Evolutionary conservation across 2,797 vertebrate genomes (phyloP), one percentile per base, ranked within the genome.

Genomic region (Tympanoctomys barrerae): DNA sequence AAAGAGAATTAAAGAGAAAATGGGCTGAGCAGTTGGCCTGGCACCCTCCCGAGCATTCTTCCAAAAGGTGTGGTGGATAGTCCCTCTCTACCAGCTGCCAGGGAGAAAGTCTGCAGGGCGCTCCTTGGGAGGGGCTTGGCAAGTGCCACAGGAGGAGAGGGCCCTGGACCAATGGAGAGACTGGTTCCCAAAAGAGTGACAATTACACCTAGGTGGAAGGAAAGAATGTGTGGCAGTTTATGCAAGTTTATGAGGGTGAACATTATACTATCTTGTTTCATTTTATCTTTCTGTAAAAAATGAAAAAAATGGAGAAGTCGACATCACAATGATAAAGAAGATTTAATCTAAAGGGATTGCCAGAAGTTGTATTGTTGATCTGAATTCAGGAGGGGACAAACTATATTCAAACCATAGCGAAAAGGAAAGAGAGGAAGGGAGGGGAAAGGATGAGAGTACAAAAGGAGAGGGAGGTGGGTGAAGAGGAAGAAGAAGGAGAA

Each of bases 271-370:
- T 33, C 66, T 78, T 36, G n/a, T 57, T 89, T 83, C 39, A 64
- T 73, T 85, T 80, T 33, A 80, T 71, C 46, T 80, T 64, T 81
- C 83, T 71, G 31, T 79, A 84, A 68, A 93, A 39, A 62, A 36
- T 84, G 11, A 94, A 71, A 36, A 68, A 57, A 73, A 28, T n/a
- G 4, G 46, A 46, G 19, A 92, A 1, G 21, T 36, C 80, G 12
- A 31, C 0, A 42, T 7, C 0, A 31, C 10, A 46, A 24, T 33
- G 31, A 71, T 36, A 24, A 19, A 28, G 28, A 85, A 64, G 77
- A 52, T 31, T 11, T 64, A n/a, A 78, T 39, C 46, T 83, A 33
- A 61, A 66, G 77, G 36, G 70, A 46, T 79, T 42, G 31, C 16
- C 33, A 11, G 2, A 5, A 19, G 28, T 79, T 42, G 16, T 0